These are phyloP conservation scores for Antedon mediterranea DNA, from an alignment of 53 echinoderm and acorn worm genomes.

Conservation along the genomic window DNA sequence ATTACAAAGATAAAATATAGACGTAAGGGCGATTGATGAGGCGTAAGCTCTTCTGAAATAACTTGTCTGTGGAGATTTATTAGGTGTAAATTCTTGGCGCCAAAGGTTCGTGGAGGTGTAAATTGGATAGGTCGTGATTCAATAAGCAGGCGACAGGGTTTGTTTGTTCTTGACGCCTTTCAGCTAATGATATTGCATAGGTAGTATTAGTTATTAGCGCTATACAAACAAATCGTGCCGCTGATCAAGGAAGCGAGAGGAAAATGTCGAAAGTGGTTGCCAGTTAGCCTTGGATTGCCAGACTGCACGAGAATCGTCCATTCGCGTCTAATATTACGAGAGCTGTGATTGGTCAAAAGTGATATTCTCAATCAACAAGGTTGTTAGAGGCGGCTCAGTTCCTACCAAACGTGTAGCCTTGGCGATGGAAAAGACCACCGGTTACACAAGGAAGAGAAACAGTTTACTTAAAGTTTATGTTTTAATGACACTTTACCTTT, in stretches of 20 bases:
- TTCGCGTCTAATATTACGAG: background rate
- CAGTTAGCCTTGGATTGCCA: background rate
- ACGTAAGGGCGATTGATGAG: background rate
- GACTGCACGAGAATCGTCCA: background rate
- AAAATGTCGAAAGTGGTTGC: background rate
- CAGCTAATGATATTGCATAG: background rate
- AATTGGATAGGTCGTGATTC: constrained; percentile 1
- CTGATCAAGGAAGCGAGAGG: background rate
- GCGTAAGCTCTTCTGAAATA: background rate
- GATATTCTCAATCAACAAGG: background rate
- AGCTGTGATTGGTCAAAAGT: background rate
- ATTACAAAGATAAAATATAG: background rate
- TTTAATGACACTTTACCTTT: too few relatives aligned
- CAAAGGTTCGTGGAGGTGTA: constrained; percentile 1
- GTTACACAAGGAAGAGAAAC: background rate
- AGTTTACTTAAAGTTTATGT: too few relatives aligned
- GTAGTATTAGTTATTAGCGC: background rate
- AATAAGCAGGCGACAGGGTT: background rate
- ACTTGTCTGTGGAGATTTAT: background rate
- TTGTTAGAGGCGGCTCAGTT: background rate
- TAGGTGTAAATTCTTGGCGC: background rate
- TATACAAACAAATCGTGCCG: background rate
- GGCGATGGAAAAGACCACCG: background rate
- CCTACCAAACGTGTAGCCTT: background rate
- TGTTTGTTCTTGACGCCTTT: background rate